Base-by-base conservation (phyloP, 2,113 vertebrate genomes). In the Gila orcuttii region DNA sequence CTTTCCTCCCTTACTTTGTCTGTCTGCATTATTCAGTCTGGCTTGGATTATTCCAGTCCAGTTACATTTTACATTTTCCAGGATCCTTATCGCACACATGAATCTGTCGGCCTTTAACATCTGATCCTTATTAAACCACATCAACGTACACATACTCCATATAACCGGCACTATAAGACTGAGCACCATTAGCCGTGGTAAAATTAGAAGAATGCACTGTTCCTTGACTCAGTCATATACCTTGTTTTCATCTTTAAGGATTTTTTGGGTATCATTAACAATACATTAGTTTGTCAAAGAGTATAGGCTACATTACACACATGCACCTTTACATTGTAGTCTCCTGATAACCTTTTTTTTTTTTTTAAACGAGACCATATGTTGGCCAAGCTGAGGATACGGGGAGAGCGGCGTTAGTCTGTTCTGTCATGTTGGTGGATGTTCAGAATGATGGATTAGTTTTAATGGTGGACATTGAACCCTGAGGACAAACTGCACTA, bases 1-100 rank as follows among this genome's bases (percentile, higher is more conserved):
- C 21, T 73, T 83, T 73, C 50, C 50, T 73, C 66, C 81, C 47
- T 71, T 25, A 12, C 33, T 55, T 83, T 6, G 31, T 3, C 31
- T 57, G 68, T 83, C 66, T 73, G 31, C 21, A 73, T 83, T 73
- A 83, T 83, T 83, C 50, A 73, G 66, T 83, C 81, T 83, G 68
- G 50, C 47, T 42, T 33, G 81, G 68, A 59, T 73, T 83, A 82
- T 82, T 68, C 42, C 66, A 55, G 64, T 71, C 45, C 12, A 71
- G 36, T 68, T 71, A 1, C 81, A 73, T 69, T 7, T 52, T n/a
- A 42, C 50, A n/a, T 83, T 73, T 33, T 71, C 81, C 47, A 55
- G 68, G 23, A 83, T 83, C 12, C 68, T 83, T 73, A 59, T 83
- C 68, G 2, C n/a, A 57, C 62, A 69, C 68, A 28, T 83, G 81